Evolutionary conservation across 1,140 invertebrate genomes (phyloP).

Genomic region (Maconellicoccus hirsutus): DNA sequence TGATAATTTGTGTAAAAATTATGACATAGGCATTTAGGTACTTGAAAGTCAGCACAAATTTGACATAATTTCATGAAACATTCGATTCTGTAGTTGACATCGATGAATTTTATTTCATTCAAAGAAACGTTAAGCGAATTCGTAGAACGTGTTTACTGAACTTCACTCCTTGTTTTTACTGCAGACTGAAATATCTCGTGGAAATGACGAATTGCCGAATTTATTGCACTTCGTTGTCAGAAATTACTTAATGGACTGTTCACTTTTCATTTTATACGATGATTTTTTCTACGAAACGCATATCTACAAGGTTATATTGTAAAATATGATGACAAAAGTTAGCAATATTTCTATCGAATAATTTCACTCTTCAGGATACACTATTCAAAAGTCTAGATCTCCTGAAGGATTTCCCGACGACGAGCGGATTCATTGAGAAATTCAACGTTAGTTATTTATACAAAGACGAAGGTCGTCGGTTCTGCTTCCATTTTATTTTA

Average conservation of each 20-base stretch:
- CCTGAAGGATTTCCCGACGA: not conserved
- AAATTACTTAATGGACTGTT: not conserved
- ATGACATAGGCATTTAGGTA: too few relatives aligned
- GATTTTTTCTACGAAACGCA: slow-evolving; percentile 7
- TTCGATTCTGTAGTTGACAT: too few relatives aligned
- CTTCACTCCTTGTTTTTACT: too few relatives aligned
- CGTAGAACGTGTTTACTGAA: too few relatives aligned
- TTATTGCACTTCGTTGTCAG: not conserved
- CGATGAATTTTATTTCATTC: too few relatives aligned
- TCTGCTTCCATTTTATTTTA: not conserved
- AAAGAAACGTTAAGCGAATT: too few relatives aligned
- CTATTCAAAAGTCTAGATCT: not conserved
- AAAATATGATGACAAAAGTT: not conserved
- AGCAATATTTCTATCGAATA: not conserved
- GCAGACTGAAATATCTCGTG: not conserved
- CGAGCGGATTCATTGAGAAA: not conserved
- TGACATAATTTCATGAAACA: too few relatives aligned
- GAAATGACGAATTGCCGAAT: not conserved
- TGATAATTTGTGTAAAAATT: too few relatives aligned
- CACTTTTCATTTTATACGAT: not conserved
- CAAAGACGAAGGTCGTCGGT: not conserved
- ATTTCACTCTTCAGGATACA: not conserved
- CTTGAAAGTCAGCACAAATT: too few relatives aligned
- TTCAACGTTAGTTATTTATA: not conserved
- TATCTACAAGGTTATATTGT: not conserved